Evolutionary conservation across 2,797 vertebrate genomes (phyloP), one percentile per base, ranked within the genome.

Genomic region (Oryzias dopingdopingensis): DNA sequence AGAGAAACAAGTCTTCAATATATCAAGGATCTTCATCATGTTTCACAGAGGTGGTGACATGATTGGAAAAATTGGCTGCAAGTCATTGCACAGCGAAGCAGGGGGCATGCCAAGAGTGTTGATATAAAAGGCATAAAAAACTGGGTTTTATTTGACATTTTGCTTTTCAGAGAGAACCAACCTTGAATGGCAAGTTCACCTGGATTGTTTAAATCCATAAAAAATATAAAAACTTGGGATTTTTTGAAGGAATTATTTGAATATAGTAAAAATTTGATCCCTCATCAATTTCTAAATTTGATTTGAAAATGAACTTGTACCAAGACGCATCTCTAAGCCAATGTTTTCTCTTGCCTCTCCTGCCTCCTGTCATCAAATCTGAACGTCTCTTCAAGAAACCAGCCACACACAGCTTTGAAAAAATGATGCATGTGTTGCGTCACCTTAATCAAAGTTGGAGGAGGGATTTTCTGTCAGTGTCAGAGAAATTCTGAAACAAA

Each of bases 41-140:
- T 79, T 55, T 52, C 47, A 52, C 41, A 52, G 22, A 52, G 70
- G 17, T 44, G 42, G 41, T 68, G 85, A 86, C 83, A 82, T 78
- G 67, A 86, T 85, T 71, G 74, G 45, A 74, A 42, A 68, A 83
- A 84, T 79, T 79, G 77, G 68, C 66, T 49, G 8, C 32, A 49
- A 60, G 56, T 61, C 41, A 54, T 62, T 29, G 37, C 6, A 13
- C n/a, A 61, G 61, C n/a, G 42, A 16, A 47, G 15, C 24, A 62
- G 13, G 63, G 41, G 42, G 49, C 65, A 65, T 74, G 76, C 73
- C 65, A 70, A 42, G 61, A 51, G 50, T 37, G 60, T 47, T 70
- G 80, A 77, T 24, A 56, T 49, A 48, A 49, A 47, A 48, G 55
- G 50, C 26, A 52, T 49, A 74, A 65, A 68, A 16, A 67, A 47